Percentiles rank a stretch among this genome's conserved stretches.
These are phyloP conservation scores for Emydocephalus ijimae DNA, from an alignment of 2,113 vertebrate species.

Conservation along the genomic window DNA sequence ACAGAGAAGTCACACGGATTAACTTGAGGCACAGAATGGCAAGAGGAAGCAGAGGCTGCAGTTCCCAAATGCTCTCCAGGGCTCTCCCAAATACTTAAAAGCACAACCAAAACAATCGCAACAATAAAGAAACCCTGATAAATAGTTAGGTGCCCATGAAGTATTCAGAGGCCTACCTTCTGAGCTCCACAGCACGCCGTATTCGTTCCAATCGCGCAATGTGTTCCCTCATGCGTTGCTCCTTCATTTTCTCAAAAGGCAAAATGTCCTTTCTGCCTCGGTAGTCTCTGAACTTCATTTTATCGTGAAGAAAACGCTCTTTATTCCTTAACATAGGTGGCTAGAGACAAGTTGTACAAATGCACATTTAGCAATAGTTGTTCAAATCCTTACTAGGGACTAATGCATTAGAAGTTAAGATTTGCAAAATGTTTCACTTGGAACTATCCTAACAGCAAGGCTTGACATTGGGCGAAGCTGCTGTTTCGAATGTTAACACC, in stretches of 20 bases:
- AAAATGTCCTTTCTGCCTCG: conserved; percentile 83
- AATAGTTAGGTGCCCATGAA: background rate
- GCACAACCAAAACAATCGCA: background rate
- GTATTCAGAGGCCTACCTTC: conserved; percentile 75
- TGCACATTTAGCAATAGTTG: background rate
- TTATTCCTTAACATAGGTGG: conserved; percentile 78
- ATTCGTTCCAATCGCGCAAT: conserved; percentile 86
- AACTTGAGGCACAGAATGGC: background rate
- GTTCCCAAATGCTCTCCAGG: background rate
- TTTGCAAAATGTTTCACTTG: background rate
- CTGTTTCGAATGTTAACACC: background rate
- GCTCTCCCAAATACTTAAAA: background rate
- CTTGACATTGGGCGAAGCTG: background rate
- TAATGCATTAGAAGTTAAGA: no score
- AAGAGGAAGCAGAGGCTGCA: background rate
- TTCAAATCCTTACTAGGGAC: background rate
- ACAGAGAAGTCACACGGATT: conserved; percentile 13
- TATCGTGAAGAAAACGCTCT: conserved; percentile 76
- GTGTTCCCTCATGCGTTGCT: conserved; percentile 87
- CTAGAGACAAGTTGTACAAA: conserved; percentile 58
- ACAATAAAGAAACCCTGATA: background rate
- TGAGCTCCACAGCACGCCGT: conserved; percentile 84
- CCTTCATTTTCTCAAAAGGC: conserved; percentile 97
- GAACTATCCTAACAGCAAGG: background rate
- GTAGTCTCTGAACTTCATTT: conserved; percentile 79